phyloP scores from a whole-genome alignment of 2,888 invertebrate genomes.

The Leptinotarsa tumamoca region DNA sequence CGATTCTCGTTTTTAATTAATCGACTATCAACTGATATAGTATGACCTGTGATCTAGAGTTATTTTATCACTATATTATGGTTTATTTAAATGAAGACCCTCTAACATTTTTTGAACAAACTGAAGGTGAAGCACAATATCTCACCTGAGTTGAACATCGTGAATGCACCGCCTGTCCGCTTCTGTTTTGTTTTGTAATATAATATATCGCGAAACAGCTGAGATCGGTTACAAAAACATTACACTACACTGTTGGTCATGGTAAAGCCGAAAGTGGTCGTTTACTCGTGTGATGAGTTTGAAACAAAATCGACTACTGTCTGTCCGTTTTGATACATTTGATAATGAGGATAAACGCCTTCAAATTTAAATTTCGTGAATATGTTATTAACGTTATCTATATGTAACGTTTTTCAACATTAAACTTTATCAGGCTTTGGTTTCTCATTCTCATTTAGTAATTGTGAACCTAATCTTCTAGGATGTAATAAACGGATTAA shows the following conservation, averaged over 20 bases:
- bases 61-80: too few relatives aligned
- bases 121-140: not conserved
- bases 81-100: too few relatives aligned
- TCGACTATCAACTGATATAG: too few relatives aligned
- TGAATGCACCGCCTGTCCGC: not conserved
- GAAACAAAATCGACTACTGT: not conserved
- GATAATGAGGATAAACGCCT: too few relatives aligned
- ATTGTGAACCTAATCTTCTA: constrained; percentile 1
- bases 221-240: not conserved
- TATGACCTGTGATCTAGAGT: too few relatives aligned
- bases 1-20: too few relatives aligned
- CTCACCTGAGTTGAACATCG: constrained; percentile 14
- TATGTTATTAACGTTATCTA: not conserved
- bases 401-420: not conserved
- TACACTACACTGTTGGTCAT: not conserved
- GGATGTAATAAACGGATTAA: not conserved
- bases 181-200: not conserved
- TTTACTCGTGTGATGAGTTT: not conserved
- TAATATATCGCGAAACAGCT: not conserved
- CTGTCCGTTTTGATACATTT: too few relatives aligned
- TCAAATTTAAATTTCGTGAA: too few relatives aligned
- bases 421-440: not conserved
- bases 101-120: not conserved
- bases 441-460: not conserved
- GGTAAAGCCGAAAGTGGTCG: not conserved